These are phyloP conservation scores for Isaurus tuberculatus DNA, from an alignment of 92 coral and sea anemone genomes.

Conservation along the genomic window DNA sequence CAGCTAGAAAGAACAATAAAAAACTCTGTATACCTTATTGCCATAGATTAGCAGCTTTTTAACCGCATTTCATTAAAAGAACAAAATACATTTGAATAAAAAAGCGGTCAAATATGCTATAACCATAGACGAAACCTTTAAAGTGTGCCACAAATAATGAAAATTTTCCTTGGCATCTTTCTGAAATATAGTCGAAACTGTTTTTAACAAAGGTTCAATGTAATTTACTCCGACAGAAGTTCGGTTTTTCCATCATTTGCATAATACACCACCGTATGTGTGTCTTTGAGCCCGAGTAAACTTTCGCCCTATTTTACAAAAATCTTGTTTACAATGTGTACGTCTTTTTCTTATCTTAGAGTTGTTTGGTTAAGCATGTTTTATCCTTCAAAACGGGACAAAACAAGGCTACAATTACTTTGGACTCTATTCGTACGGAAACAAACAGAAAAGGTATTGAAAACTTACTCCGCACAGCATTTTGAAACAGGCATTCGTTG, in stretches of 20 bases:
- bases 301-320: neutral
- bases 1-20: neutral
- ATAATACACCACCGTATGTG: constrained; percentile 14
- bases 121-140: neutral
- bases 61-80: constrained; percentile 11
- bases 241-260: constrained; percentile 16
- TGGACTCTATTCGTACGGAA: constrained; percentile 42
- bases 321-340: neutral
- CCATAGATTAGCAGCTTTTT: neutral
- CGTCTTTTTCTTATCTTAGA: neutral
- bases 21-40: neutral
- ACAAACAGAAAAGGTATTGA: constrained; percentile 19
- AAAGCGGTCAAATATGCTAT: neutral
- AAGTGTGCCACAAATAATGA: neutral
- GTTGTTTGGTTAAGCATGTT: neutral
- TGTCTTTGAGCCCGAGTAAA: constrained; percentile 5
- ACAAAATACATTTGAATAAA: constrained; percentile 13
- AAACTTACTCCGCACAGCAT: constrained; percentile 96
- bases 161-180: neutral
- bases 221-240: constrained; percentile 1
- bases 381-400: constrained; percentile 2
- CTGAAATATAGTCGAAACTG: neutral
- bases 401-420: constrained; percentile 35
- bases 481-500: constrained; percentile 96
- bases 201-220: constrained; percentile 5